Evolutionary conservation across 2,797 vertebrate species (phyloP), one percentile per base, ranked within the genome.

Genomic region (Myotis findleyi): DNA sequence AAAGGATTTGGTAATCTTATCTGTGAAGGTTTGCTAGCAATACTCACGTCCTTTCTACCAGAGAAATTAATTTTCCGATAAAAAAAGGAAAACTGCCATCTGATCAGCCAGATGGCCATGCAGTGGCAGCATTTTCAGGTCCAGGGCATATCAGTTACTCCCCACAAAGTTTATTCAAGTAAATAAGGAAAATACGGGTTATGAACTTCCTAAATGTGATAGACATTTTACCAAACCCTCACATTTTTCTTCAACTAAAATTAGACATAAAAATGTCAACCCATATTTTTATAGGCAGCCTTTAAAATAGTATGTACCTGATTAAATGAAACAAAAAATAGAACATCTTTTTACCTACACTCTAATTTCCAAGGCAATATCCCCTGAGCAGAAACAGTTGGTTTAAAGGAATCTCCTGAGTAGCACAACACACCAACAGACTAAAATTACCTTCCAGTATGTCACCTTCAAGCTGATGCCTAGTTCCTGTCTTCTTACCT

Each of bases 381-480:
- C 21, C 36, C 17, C 59, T 91, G 77, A 94, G 77, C 30, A 90
- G 90, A 73, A 91, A 94, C 94, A 96, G 92, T 97, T 92, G 92
- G 90, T 87, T 16, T 80, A 81, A 95, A 94, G 96, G 93, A 96
- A 96, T 96, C 89, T 97, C 94, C 94, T 76, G 83, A 97, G 88
- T 47, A 59, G 83, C 87, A 79, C 53, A 93, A 64, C 95, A 92
- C 79, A 97, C 30, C 53, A 93, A 94, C n/a, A 90, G 76, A 71
- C 93, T 93, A 97, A 95, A 97, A 97, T 97, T 93, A 92, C 36
- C 92, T 89, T 92, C 59, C 77, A 59, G 25, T 84, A 79, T 38
- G 79, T 97, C 97, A 96, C 94, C 91, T 80, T 95, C 94, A 93
- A 92, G 66, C 93, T 96, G 93, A 79, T 55, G 71, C 91, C 83